Evolutionary conservation across 2,797 vertebrate species (phyloP).

Genomic region (Ceryle rudis): DNA sequence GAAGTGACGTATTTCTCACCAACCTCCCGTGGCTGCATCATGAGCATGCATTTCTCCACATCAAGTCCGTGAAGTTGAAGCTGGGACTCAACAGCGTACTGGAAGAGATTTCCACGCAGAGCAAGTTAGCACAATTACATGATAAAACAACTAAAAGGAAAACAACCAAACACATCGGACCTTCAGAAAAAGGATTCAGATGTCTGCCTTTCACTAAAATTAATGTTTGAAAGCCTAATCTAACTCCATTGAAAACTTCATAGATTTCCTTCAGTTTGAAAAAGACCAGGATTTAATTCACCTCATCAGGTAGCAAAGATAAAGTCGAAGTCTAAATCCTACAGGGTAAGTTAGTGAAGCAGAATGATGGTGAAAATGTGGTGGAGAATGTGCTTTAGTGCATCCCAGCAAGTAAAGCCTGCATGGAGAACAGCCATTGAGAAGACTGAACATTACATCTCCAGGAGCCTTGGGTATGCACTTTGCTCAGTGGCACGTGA

Average conservation of each 20-base stretch:
- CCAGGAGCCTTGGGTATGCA: no score
- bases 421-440: rapidly evolving
- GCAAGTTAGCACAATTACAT: rapidly evolving
- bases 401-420: not conserved
- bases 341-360: not conserved
- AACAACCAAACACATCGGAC: not conserved
- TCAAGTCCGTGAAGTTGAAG: slow-evolving; percentile 86
- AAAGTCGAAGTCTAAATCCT: not conserved
- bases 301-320: not conserved
- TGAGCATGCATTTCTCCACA: slow-evolving; percentile 84
- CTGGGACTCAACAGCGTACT: slow-evolving; percentile 94
- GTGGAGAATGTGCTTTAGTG: not conserved
- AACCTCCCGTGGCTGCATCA: slow-evolving; percentile 86
- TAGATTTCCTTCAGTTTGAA: not conserved
- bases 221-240: not conserved
- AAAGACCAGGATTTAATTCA: not conserved
- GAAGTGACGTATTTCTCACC: not conserved
- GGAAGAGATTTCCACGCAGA: slow-evolving; percentile 43
- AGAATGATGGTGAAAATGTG: not conserved
- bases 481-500: not conserved
- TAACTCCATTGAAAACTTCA: not conserved
- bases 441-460: not conserved
- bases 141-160: not conserved
- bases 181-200: not conserved
- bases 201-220: not conserved